These are phyloP conservation scores for Dicrurus megarhynchus DNA, from an alignment of 2,113 vertebrate genomes.

Conservation along the genomic window DNA sequence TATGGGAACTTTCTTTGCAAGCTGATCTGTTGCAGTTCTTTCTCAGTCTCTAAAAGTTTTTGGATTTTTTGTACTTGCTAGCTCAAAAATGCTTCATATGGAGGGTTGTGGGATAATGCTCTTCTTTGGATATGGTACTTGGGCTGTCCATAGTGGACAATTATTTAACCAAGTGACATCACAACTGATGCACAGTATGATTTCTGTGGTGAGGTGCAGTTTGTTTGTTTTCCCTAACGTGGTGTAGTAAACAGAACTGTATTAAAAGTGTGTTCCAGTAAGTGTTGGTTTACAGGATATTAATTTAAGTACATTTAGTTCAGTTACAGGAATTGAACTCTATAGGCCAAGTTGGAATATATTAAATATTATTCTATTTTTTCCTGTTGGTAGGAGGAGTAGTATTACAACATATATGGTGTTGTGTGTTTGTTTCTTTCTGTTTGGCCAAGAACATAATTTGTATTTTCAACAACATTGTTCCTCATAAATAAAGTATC, in stretches of 20 bases:
- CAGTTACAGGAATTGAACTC: background rate
- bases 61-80: background rate
- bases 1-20: background rate
- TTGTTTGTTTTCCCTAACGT: background rate
- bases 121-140: background rate
- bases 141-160: background rate
- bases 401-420: background rate
- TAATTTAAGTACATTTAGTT: background rate
- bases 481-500: background rate
- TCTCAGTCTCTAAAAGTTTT: background rate
- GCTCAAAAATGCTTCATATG: background rate
- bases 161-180: background rate
- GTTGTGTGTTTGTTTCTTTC: background rate
- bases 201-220: background rate
- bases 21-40: background rate
- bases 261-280: background rate
- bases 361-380: background rate
- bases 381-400: background rate
- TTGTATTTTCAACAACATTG: background rate
- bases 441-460: background rate
- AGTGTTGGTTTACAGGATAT: background rate
- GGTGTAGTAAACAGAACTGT: background rate
- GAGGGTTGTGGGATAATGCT: background rate
- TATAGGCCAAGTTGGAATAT: background rate
- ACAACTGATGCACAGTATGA: background rate